Evolutionary conservation across 2,113 vertebrate species (phyloP), one percentile per base, ranked within the genome.

Genomic region (Chaetodon trifascialis): DNA sequence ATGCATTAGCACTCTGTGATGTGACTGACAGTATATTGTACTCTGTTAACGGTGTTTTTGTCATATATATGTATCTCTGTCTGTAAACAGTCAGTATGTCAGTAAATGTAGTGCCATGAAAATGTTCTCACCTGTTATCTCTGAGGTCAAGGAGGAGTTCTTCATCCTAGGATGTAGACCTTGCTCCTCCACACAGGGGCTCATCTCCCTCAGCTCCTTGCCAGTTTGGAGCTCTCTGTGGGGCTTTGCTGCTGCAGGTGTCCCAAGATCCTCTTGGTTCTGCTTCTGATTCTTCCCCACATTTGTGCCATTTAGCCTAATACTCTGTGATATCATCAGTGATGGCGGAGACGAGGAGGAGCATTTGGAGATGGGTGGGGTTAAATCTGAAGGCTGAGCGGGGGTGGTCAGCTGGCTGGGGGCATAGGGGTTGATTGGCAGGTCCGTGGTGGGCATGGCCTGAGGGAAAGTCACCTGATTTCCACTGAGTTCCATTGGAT

Each of bases 381-480:
- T 0, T 81, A 84, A 30, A 70, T 76, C 9, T 19, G 58, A 14
- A 1, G 12, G 12, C 11, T 58, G 51, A 49, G 52, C n/a, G 21
- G 70, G 66, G 25, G 38, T 46, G 51, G 62, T 68, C n/a, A 70
- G 42, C 9, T 76, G 80, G 10, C 60, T 30, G 3, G 40, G 52
- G 51, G 71, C 60, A 5, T 95, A 95, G 4, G 95, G 94, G 62
- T 94, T 95, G 49, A 74, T 67, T 42, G 94, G 94, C 60, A 94
- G 46, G 25, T 79, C 83, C 2, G 65, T 40, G 7, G 36, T 36
- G 52, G 82, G 72, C 0, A 19, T 71, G 14, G 58, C 46, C 21
- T 74, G 58, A 56, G 38, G 25, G 12, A 25, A 4, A 8, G 17
- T 65, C 52, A n/a, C 14, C 58, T 71, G 80, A 21, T 67, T 36